Conservation (phyloP, 2,888 invertebrate genomes). For the Trissolcus brochymenae region DNA sequence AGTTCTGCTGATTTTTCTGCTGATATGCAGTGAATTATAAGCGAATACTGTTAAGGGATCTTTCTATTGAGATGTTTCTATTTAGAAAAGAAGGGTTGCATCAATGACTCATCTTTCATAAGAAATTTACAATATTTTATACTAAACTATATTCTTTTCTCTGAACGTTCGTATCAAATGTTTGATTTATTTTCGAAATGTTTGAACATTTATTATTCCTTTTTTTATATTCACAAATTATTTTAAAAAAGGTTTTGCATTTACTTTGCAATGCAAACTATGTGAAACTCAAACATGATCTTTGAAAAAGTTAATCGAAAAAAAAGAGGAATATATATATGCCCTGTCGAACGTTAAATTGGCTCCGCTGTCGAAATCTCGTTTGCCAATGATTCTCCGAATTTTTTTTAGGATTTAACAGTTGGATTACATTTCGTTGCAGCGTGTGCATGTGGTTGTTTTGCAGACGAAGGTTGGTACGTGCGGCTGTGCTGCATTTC, state of each 20-base stretch:
- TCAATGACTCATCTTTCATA: too few species aligned
- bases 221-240: too few species aligned
- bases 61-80: conserved; percentile 21
- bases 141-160: not conserved
- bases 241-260: not conserved
- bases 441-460: conserved; percentile 29
- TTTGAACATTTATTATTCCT: too few species aligned
- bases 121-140: not conserved
- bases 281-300: too few species aligned
- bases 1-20: conserved; percentile 32
- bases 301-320: too few species aligned
- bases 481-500: conserved; percentile 28
- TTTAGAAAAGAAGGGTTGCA: not conserved
- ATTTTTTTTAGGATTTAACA: not conserved
- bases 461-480: conserved; percentile 7
- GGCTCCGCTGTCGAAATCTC: conserved; percentile 2
- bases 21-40: conserved; percentile 13
- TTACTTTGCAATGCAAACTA: not conserved
- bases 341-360: too few species aligned
- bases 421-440: conserved; percentile 15
- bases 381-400: not conserved
- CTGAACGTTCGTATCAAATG: too few species aligned
- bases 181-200: too few species aligned
- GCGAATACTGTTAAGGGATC: not conserved
- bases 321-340: too few species aligned